These are phyloP conservation scores for Melikaiella ostensackeni DNA, from an alignment of 2,888 invertebrate species.

Conservation along the genomic window DNA sequence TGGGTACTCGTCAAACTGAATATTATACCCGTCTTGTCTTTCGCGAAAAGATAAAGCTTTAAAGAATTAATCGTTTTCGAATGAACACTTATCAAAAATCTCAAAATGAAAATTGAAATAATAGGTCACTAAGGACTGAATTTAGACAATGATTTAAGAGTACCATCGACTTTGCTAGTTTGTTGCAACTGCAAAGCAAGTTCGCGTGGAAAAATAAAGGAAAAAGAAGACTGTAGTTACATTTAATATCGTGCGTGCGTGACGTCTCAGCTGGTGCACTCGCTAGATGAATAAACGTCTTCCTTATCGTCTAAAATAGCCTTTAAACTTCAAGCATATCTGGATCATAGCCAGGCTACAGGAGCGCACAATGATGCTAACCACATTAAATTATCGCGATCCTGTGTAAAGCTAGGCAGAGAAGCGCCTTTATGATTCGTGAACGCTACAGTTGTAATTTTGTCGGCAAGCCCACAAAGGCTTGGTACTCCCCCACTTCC, in stretches of 20 bases:
- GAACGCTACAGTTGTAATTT: constrained; percentile 12
- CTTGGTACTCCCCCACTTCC: neutral
- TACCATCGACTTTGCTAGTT: neutral
- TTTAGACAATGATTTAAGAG: constrained; percentile 24
- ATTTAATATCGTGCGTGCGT: constrained; percentile 66
- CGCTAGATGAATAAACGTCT: constrained; percentile 75
- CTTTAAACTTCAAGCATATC: constrained; percentile 73
- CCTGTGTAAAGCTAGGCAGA: constrained; percentile 47
- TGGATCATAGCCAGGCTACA: constrained; percentile 73
- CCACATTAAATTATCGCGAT: constrained; percentile 66
- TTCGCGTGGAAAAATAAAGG: constrained; percentile 43
- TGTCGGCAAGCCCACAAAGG: constrained; percentile 3
- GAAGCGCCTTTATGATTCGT: constrained; percentile 11
- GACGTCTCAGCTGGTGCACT: constrained; percentile 70
- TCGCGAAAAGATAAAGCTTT: neutral
- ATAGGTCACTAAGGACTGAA: neutral
- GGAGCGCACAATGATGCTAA: constrained; percentile 70
- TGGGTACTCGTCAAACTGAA: neutral
- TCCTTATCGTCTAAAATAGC: constrained; percentile 76
- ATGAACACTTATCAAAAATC: neutral
- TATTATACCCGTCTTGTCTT: neutral
- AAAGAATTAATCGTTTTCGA: neutral
- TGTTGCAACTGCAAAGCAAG: constrained; percentile 34
- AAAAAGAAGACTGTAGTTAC: constrained; percentile 46
- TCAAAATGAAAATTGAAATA: neutral